A percentile compares a stretch with the other conserved stretches of the same genome.
These are phyloP conservation scores for Drosophila funebris DNA, from an alignment of 1,140 invertebrate species.

Conservation along the genomic window DNA sequence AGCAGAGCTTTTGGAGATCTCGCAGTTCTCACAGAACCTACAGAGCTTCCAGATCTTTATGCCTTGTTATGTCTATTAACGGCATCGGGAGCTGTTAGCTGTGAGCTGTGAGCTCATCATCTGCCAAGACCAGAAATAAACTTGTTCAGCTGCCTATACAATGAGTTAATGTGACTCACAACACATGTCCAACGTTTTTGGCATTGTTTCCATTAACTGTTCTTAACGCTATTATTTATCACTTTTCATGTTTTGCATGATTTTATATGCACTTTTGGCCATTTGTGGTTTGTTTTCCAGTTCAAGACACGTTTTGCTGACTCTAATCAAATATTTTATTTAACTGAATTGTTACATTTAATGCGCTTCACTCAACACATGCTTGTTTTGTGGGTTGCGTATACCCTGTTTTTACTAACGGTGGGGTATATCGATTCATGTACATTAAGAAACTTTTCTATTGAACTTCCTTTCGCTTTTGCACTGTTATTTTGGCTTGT, in stretches of 20 bases:
- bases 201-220: slow-evolving; percentile 47
- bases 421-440: not conserved
- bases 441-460: not conserved
- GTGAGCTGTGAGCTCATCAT: slow-evolving; percentile 46
- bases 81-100: slow-evolving; percentile 30
- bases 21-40: not conserved
- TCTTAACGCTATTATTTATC: slow-evolving; percentile 23
- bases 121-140: slow-evolving; percentile 42
- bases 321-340: slow-evolving; percentile 24
- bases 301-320: slow-evolving; percentile 52
- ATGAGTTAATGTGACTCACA: slow-evolving; percentile 44
- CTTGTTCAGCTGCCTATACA: slow-evolving; percentile 45
- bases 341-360: slow-evolving; percentile 16
- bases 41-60: slow-evolving; percentile 26
- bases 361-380: not conserved
- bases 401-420: not conserved
- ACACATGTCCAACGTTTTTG: slow-evolving; percentile 34
- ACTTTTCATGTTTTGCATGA: slow-evolving; percentile 43
- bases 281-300: slow-evolving; percentile 1
- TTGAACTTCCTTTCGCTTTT: not conserved
- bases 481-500: not conserved
- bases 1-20: slow-evolving; percentile 4
- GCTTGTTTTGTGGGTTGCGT: slow-evolving; percentile 12
- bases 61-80: slow-evolving; percentile 65
- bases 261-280: slow-evolving; percentile 32